Percentiles rank a stretch among this genome's conserved stretches.
These are phyloP conservation scores for Drosophila setosimentum DNA, from an alignment of 2,888 invertebrate species.

Conservation along the genomic window DNA sequence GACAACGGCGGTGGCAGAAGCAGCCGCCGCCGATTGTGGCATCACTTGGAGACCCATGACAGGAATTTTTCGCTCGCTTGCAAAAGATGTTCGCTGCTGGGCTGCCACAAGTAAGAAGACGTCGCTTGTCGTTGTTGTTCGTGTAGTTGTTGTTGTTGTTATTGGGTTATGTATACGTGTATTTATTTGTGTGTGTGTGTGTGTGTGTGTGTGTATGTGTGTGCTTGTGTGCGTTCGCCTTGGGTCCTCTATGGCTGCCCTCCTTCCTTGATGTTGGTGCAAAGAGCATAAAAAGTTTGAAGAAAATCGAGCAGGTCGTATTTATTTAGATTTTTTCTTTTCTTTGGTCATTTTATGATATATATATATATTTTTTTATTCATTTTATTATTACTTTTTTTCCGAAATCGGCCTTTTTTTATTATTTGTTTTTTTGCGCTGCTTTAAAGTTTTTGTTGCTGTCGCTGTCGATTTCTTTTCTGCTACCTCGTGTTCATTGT, in stretches of 20 bases:
- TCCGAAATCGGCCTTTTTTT: slow-evolving; percentile 10
- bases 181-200: slow-evolving; percentile 11
- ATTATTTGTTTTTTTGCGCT: slow-evolving; percentile 38
- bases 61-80: slow-evolving; percentile 69
- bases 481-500: slow-evolving; percentile 51
- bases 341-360: slow-evolving; percentile 57
- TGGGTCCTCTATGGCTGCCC: slow-evolving; percentile 52
- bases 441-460: slow-evolving; percentile 50
- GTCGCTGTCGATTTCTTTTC: slow-evolving; percentile 63
- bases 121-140: slow-evolving; percentile 55
- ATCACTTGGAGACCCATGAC: slow-evolving; percentile 67
- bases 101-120: slow-evolving; percentile 61
- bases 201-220: slow-evolving; percentile 27
- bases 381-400: slow-evolving; percentile 45
- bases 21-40: slow-evolving; percentile 59
- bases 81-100: slow-evolving; percentile 61
- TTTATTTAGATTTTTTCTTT: slow-evolving; percentile 68
- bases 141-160: slow-evolving; percentile 40
- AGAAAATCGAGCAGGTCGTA: slow-evolving; percentile 77
- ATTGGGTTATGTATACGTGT: slow-evolving; percentile 44
- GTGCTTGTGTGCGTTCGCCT: slow-evolving; percentile 46
- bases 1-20: slow-evolving; percentile 35
- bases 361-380: slow-evolving; percentile 45
- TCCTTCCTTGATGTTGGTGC: slow-evolving; percentile 33
- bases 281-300: slow-evolving; percentile 56